Percentiles rank a stretch among this genome's conserved stretches.
phyloP scores from a whole-genome alignment of 1,140 invertebrate species.

The Arion vulgaris region DNA sequence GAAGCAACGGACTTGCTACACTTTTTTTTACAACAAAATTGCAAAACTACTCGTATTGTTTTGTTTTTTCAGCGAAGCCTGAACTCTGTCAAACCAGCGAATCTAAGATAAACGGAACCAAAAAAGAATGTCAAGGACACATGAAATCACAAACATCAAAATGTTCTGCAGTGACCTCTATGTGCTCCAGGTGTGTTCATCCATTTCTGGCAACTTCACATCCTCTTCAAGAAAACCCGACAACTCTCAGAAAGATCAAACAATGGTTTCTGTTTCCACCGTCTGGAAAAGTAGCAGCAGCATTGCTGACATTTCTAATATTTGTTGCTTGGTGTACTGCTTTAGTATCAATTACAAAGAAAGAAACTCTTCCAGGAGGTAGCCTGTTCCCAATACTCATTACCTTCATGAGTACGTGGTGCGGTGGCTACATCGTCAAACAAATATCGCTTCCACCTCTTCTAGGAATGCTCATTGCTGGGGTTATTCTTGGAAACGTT shows the following conservation, averaged over 20 bases:
- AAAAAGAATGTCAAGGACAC: neutral
- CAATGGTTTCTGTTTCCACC: constrained; percentile 61
- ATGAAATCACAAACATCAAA: neutral
- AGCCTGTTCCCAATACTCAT: constrained; percentile 82
- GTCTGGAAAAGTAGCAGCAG: constrained; percentile 58
- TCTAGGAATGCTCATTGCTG: constrained; percentile 72
- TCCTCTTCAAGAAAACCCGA: constrained; percentile 57
- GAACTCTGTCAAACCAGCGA: neutral
- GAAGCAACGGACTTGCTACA: too few relatives aligned
- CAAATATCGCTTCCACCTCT: constrained; percentile 87
- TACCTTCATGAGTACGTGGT: constrained; percentile 80
- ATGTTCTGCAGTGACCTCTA: neutral
- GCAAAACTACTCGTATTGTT: too few relatives aligned
- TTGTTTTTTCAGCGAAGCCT: neutral
- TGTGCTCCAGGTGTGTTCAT: neutral
- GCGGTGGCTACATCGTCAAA: constrained; percentile 84
- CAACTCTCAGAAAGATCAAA: constrained; percentile 40
- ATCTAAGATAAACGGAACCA: neutral
- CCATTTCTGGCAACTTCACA: constrained; percentile 53
- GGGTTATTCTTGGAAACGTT: constrained; percentile 69
- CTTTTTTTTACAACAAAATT: too few relatives aligned
- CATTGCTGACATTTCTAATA: constrained; percentile 51
- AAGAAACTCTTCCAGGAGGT: constrained; percentile 82
- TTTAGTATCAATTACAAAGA: constrained; percentile 81
- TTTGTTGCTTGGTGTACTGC: constrained; percentile 82